A percentile compares a stretch with the other conserved stretches of the same genome.
phyloP scores from a whole-genome alignment of 2,113 vertebrate species.

The Capra hircus region DNA sequence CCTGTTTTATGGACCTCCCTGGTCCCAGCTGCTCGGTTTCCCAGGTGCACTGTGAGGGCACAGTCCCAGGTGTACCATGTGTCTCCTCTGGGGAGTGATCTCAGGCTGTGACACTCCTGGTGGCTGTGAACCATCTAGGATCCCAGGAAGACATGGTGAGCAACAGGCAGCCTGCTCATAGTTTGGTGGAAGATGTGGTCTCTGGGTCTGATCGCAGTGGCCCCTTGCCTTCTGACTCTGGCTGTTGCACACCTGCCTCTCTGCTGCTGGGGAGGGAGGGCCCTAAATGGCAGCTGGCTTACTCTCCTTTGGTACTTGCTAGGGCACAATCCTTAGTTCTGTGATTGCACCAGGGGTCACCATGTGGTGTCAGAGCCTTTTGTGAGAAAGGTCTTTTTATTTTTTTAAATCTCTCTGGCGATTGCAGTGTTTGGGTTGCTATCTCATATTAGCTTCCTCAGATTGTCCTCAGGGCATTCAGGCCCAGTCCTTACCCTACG shows the following conservation, averaged over 20 bases:
- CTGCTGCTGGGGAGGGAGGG: neutral
- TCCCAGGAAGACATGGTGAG: neutral
- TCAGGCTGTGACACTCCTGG: neutral
- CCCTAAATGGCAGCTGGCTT: neutral
- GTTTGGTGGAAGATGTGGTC: neutral
- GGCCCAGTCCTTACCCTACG: neutral
- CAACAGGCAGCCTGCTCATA: neutral
- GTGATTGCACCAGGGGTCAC: neutral
- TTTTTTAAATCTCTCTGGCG: fast-evolving
- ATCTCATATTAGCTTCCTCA: neutral
- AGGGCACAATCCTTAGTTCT: neutral
- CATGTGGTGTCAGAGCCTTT: neutral
- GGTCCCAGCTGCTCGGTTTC: neutral
- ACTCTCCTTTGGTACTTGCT: neutral
- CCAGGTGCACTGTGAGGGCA: neutral
- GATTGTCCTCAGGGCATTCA: neutral
- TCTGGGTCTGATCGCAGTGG: neutral
- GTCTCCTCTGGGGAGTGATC: neutral
- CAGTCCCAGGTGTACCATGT: neutral
- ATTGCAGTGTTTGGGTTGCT: neutral
- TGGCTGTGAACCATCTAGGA: neutral
- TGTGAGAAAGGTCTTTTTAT: neutral
- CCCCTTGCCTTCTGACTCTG: neutral
- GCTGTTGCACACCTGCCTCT: neutral
- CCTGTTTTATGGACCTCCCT: neutral